Conservation (phyloP, 2,888 invertebrate genomes). For the Andricus curvator region DNA sequence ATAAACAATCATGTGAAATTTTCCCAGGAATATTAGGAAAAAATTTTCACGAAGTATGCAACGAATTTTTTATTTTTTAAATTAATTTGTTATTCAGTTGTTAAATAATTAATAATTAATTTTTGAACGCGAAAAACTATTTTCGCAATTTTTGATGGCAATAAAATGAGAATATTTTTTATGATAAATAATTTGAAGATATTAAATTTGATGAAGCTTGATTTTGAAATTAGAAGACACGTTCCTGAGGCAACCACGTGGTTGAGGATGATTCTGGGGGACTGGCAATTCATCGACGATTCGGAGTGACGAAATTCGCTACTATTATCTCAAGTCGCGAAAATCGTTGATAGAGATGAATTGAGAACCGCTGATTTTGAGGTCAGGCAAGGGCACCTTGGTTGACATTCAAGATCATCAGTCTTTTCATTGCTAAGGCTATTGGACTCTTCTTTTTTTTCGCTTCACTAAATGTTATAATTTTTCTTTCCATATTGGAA, state of each 20-base stretch:
- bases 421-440: constrained; percentile 56
- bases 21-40: no score
- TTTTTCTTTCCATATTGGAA: neutral
- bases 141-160: no score
- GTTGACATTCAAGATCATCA: constrained; percentile 64
- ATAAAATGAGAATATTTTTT: neutral
- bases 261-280: constrained; percentile 9
- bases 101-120: no score
- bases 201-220: neutral
- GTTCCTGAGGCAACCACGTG: constrained; percentile 25
- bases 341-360: neutral
- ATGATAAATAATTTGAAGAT: no score
- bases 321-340: neutral
- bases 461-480: neutral
- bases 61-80: no score
- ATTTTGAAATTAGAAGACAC: neutral
- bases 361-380: constrained; percentile 66
- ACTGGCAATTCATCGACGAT: constrained; percentile 24
- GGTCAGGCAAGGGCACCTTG: constrained; percentile 72
- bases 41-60: no score
- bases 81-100: no score
- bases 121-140: no score
- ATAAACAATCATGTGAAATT: no score
- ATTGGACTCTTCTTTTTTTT: constrained; percentile 44
- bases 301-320: constrained; percentile 24